These are phyloP conservation scores for Pitangus sulphuratus DNA, from an alignment of 2,797 vertebrate genomes.

Conservation along the genomic window DNA sequence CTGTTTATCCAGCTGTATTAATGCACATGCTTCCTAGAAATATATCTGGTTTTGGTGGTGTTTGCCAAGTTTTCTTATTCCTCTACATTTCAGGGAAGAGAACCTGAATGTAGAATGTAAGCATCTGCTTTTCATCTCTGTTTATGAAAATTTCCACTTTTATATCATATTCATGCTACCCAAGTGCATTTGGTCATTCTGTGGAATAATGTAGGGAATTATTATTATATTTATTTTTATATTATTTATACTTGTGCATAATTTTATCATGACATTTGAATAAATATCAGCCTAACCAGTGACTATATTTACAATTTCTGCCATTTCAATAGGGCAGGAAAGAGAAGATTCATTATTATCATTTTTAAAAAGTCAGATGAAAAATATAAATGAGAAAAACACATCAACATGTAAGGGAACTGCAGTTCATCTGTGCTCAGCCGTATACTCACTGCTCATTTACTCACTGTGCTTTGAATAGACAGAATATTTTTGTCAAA, in stretches of 20 bases:
- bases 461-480: constrained; percentile 25
- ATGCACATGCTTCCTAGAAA: background rate
- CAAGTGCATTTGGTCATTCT: background rate
- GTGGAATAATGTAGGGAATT: background rate
- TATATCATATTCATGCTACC: background rate
- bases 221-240: background rate
- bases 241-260: background rate
- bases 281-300: background rate
- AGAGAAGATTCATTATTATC: background rate
- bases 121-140: background rate
- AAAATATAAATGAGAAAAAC: background rate
- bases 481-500: constrained; percentile 6
- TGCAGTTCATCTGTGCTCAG: background rate
- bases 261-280: background rate
- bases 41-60: background rate
- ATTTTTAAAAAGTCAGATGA: background rate
- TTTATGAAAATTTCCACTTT: background rate
- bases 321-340: background rate
- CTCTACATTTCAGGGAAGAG: background rate
- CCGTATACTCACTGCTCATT: constrained; percentile 19
- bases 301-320: background rate
- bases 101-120: background rate
- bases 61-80: background rate
- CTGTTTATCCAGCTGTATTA: background rate
- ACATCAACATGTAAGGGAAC: background rate